Evolutionary conservation across 2,113 vertebrate genomes (phyloP), one percentile per base, ranked within the genome.

Genomic region (Platichthys stellatus): DNA sequence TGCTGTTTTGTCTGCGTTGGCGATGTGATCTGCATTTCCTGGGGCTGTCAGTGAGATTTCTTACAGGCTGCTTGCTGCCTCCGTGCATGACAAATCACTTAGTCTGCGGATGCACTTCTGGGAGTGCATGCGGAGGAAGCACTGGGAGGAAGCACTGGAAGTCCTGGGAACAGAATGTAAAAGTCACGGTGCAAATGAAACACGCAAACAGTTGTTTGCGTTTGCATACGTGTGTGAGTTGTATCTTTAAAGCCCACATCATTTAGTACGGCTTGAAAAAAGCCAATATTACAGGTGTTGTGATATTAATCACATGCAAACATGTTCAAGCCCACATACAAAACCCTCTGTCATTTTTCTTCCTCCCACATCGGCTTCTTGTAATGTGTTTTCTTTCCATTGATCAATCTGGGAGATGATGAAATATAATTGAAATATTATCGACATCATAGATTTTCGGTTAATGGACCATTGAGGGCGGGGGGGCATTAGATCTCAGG

Each of bases 31-130:
- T 91, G 90, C 90, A 86, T 93, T 93, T 90, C 86, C 51, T 26
- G 81, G 69, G 74, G 38, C 86, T 94, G 93, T 92, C 93, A 93
- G 84, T 88, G 92, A 84, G 91, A 94, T 95, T 92, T 92, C 89
- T 93, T 90, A 85, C 91, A 90, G 92, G 86, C 90, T 88, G 83
- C 87, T 90, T 88, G 87, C 88, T 86, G 74, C 89, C 71, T 84
- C 85, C 85, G 82, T 10, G 80, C 90, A 86, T 91, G 91, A 93
- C 82, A 86, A 88, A 91, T 90, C 82, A 79, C 84, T 92, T 88
- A 69, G 71, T 83, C 81, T 3, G 21, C 82, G 69, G 75, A 76
- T 81, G 74, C 85, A 26, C 59, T 38, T 68, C 80, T 72, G 71
- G 73, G 84, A 74, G 58, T 54, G 72, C 43, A 64, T 14, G 20